These are phyloP conservation scores for Adelphocoris suturalis DNA, from an alignment of 2,888 invertebrate species.

Conservation along the genomic window DNA sequence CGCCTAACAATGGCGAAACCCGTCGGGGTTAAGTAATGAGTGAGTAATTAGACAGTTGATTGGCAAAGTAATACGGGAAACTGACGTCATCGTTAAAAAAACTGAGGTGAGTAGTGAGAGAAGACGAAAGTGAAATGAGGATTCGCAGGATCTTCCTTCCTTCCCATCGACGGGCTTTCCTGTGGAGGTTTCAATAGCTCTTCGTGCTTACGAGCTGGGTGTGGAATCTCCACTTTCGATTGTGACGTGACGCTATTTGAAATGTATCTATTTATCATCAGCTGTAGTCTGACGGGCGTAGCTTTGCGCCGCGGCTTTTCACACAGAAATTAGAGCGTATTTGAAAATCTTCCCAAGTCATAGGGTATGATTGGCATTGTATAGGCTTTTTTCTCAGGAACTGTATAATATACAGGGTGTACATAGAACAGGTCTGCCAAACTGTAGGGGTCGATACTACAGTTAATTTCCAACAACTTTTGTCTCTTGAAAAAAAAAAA, in stretches of 20 bases:
- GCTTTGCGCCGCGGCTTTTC: no score
- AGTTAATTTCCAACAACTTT: no score
- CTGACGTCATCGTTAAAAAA: not conserved
- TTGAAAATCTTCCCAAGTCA: no score
- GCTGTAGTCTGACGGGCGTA: no score
- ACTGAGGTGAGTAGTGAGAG: not conserved
- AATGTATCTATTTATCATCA: not conserved
- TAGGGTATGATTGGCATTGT: no score
- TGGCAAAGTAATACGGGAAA: slow-evolving; percentile 3
- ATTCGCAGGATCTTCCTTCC: slow-evolving; percentile 24
- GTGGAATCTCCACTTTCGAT: slow-evolving; percentile 27
- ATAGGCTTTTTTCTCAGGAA: no score
- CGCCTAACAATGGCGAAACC: slow-evolving; percentile 23
- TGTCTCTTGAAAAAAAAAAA: no score
- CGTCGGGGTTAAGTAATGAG: slow-evolving; percentile 18
- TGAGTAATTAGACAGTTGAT: slow-evolving; percentile 44
- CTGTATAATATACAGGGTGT: no score
- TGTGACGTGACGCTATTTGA: not conserved
- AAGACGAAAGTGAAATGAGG: slow-evolving; percentile 23
- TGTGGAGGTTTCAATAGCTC: not conserved
- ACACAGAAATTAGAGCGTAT: no score
- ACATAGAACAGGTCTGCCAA: no score
- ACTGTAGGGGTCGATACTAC: no score
- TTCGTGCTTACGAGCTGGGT: not conserved
- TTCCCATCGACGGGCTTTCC: not conserved